Evolutionary conservation across 2,113 vertebrate species (phyloP).

Genomic region (Thalassarche chlororhynchos): DNA sequence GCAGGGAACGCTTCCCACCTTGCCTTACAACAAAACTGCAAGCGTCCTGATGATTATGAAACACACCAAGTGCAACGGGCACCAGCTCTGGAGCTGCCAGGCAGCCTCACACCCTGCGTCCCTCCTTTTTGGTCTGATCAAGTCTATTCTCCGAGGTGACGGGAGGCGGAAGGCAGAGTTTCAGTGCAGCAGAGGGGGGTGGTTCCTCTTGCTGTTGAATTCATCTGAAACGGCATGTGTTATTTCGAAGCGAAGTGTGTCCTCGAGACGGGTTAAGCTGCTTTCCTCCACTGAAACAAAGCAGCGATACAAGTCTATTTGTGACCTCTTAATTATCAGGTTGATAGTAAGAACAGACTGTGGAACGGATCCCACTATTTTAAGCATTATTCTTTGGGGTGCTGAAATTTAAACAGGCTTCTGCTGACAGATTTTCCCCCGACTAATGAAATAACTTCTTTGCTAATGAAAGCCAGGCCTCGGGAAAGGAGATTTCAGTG

Average conservation of each 20-base stretch:
- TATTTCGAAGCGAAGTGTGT: neutral
- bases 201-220: neutral
- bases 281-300: neutral
- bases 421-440: slow-evolving; percentile 38
- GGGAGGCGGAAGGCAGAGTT: neutral
- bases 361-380: neutral
- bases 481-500: neutral
- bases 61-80: neutral
- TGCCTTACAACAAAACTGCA: neutral
- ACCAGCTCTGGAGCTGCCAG: neutral
- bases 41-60: neutral
- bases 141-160: neutral
- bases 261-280: neutral
- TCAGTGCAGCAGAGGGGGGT: neutral
- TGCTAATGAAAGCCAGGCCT: slow-evolving; percentile 55
- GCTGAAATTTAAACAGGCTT: slow-evolving; percentile 59
- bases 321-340: slow-evolving; percentile 42
- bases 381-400: slow-evolving; percentile 50
- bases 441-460: slow-evolving; percentile 36
- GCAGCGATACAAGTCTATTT: neutral
- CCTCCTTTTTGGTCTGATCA: neutral
- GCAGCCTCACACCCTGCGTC: neutral
- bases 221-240: neutral
- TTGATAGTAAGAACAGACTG: slow-evolving; percentile 18
- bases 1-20: neutral